Evolutionary conservation across 2,113 vertebrate genomes (phyloP), one percentile per base, ranked within the genome.

Genomic region (Illadopsis cleaveri): DNA sequence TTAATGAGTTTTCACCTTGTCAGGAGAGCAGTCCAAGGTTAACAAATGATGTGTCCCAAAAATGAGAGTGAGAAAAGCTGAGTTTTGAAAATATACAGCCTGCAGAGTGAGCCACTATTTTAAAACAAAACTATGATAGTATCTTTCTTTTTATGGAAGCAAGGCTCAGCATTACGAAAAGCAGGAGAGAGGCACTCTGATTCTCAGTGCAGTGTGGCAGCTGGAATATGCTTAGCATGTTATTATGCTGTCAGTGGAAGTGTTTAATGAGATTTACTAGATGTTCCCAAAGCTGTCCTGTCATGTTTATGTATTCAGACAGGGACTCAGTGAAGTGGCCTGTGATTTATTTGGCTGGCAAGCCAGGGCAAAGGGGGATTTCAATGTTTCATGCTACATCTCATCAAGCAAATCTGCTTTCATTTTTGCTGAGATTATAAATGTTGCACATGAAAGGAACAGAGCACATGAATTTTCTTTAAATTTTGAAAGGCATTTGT

Each of bases 231-330:
- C 89, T 80, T 95, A 90, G 77, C 85, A 64, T 23, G 3, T 78
- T 93, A 93, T 95, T 88, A 81, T 86, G 58, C 47, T 95, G 90
- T 86, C 87, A 80, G 56, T 90, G 54, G 54, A 91, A 90, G 51
- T 44, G 44, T 95, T 91, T 96, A 95, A 94, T 95, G 90, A 92
- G 87, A 88, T 92, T 85, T 88, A 82, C 54, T 94, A 88, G 82
- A 90, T 85, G 75, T 90, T 92, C 35, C 82, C 82, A 68, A 92
- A 94, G 85, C 62, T 93, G 50, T 72, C 38, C 79, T 94, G 76
- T 92, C 85, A 68, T 65, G 56, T 94, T 88, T 92, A 82, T 88
- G 14, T 58, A 83, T 80, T 96, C 75, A 88, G 50, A 86, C 21
- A 70, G 50, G 66, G 62, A 45, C 31, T 89, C 33, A 51, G 47